phyloP scores from a whole-genome alignment of 2,113 vertebrate species.

The Cephalopterus ornatus region DNA sequence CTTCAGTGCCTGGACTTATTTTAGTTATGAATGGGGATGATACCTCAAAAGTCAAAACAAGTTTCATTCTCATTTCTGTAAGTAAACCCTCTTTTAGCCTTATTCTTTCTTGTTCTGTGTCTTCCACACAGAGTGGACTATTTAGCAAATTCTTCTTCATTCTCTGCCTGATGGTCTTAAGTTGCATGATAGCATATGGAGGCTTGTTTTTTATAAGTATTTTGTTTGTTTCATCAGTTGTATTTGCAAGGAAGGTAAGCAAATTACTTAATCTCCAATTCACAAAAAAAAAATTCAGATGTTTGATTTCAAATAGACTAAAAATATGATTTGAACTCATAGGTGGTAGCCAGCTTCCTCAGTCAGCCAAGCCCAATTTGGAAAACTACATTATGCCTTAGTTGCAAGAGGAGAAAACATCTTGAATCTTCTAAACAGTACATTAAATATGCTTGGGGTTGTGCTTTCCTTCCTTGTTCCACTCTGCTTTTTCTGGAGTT shows the following conservation, averaged over 20 bases:
- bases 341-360: neutral
- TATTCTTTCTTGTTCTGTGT: neutral
- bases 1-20: neutral
- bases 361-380: neutral
- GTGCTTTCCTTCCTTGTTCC: neutral
- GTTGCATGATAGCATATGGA: neutral
- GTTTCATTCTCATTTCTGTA: neutral
- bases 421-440: neutral
- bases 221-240: neutral
- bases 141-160: neutral
- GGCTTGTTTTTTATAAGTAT: neutral
- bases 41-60: neutral
- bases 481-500: neutral
- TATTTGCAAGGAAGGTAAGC: constrained; percentile 6
- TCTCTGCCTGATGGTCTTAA: neutral
- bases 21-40: neutral
- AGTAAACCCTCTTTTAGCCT: neutral
- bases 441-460: neutral
- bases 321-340: neutral
- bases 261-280: neutral
- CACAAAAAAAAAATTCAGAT: neutral
- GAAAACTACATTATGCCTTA: neutral
- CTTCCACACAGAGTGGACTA: neutral
- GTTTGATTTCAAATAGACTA: neutral
- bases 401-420: neutral